Evolutionary conservation across 2,888 invertebrate genomes (phyloP), one percentile per base, ranked within the genome.

Genomic region (Aleiodes leptofemur): DNA sequence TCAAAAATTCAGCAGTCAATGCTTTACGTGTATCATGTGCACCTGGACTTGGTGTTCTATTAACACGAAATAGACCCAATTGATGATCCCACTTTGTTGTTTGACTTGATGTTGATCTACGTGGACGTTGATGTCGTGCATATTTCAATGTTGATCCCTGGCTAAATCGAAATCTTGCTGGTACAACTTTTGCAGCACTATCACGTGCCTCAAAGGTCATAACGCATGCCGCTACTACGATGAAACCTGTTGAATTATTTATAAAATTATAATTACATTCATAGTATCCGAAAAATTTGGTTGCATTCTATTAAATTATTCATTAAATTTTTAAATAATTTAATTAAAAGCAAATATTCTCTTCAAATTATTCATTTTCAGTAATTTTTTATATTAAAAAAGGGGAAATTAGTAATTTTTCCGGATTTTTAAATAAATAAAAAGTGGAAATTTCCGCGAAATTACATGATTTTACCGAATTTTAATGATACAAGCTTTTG

Each of bases 171-270:
- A 93, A 91, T 29, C 94, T 92, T 48, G 96, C 96, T 0, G 97
- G 97, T 14, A 96, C 96, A 71, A 98, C 96, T 89, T 95, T 96
- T 1, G 97, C 96, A 0, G 98, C 96, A 78, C 96, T 96, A 90
- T 98, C 98, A 3, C 98, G 93, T 0, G 97, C 97, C 88, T 98
- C 98, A 87, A 98, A 97, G n/a, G 98, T 98, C 95, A 98, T 97
- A 71, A 99, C 98, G 87, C 98, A 98, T 0, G 98, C 97, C 43
- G 98, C 97, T 29, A 98, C 98, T 55, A 98, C 96, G 82, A 98
- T 96, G 89, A 98, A 98, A 53, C 97, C 96, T 96, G 86, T 2
- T 85, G 51, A 68, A 76, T 64, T 55, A 29, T 56, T 72, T 53
- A 69, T 34, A 23, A 71, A 56, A 16, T 43, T 31, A 50, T 51